phyloP scores from a whole-genome alignment of 2,797 vertebrate species.

The Adelosebastes latens region DNA sequence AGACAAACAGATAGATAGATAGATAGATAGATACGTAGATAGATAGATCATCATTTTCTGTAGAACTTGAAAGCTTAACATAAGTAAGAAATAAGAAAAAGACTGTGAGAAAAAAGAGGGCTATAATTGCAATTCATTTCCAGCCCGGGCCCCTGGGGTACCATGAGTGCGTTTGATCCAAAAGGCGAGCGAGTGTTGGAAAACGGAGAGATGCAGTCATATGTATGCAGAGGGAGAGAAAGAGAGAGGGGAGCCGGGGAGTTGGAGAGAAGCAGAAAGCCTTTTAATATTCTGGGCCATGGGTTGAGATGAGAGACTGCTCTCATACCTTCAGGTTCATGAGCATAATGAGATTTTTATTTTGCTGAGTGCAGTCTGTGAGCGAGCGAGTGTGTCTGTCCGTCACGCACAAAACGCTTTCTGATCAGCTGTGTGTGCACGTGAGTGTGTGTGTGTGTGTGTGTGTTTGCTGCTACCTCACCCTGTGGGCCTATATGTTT shows the following conservation, averaged over 20 bases:
- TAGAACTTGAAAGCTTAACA: constrained; percentile 4
- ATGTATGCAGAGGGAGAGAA: constrained; percentile 62
- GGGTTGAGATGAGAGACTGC: constrained; percentile 79
- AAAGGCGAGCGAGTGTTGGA: constrained; percentile 60
- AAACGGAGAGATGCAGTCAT: constrained; percentile 70
- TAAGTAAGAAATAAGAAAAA: constrained; percentile 66
- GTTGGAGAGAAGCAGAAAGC: constrained; percentile 48
- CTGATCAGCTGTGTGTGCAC: constrained; percentile 37
- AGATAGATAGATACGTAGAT: not conserved
- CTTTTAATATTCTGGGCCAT: constrained; percentile 82
- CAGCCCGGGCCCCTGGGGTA: constrained; percentile 66
- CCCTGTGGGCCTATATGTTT: constrained; percentile 23
- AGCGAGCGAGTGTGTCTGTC: constrained; percentile 15
- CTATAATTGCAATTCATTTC: constrained; percentile 93
- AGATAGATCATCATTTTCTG: not conserved
- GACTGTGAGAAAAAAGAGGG: constrained; percentile 63
- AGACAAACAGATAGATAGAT: not conserved
- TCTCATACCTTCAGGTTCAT: constrained; percentile 84
- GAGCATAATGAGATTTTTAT: constrained; percentile 84
- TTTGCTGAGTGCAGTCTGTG: constrained; percentile 71
- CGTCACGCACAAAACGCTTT: constrained; percentile 34
- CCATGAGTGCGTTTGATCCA: constrained; percentile 74
- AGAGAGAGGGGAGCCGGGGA: constrained; percentile 26
- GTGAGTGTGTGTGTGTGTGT: not conserved
- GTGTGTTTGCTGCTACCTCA: constrained; percentile 14